Evolutionary conservation across 2,113 vertebrate genomes (phyloP).

Genomic region (Lipotes vexillifer): DNA sequence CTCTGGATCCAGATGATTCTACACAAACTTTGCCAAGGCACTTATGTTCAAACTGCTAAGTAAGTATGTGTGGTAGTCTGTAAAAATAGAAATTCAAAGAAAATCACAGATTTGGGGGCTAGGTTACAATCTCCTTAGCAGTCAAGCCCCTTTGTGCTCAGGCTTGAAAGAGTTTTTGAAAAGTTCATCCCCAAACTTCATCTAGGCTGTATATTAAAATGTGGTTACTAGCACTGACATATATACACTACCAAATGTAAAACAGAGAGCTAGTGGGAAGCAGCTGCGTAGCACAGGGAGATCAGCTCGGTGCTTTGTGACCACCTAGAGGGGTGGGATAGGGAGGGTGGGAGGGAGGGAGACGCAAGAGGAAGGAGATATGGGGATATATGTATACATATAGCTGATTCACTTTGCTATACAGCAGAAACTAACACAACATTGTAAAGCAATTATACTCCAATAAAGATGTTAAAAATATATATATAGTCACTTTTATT

Average conservation of each 20-base stretch:
- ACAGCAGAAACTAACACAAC: too few relatives aligned
- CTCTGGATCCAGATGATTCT: not conserved
- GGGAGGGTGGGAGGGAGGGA: too few relatives aligned
- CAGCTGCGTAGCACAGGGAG: too few relatives aligned
- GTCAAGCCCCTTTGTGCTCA: not conserved
- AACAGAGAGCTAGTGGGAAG: too few relatives aligned
- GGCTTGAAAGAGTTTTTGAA: not conserved
- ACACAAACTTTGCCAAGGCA: not conserved
- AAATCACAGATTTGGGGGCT: not conserved
- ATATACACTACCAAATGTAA: too few relatives aligned
- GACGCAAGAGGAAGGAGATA: too few relatives aligned
- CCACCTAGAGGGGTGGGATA: too few relatives aligned
- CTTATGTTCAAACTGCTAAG: not conserved
- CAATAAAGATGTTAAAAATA: not conserved
- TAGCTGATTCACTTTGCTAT: too few relatives aligned
- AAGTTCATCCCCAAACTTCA: not conserved
- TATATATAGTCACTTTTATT: conserved; percentile 26
- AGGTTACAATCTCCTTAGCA: not conserved
- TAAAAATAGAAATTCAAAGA: conserved; percentile 22
- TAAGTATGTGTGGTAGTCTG: not conserved
- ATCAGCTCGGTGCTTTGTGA: too few relatives aligned
- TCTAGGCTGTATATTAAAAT: not conserved
- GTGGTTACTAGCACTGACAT: too few relatives aligned
- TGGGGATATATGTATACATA: too few relatives aligned
- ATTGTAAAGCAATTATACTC: too few relatives aligned